Percentiles rank a stretch among this genome's conserved stretches.
These are phyloP conservation scores for Heliopora coerulea DNA, from an alignment of 92 coral and sea anemone genomes.

Conservation along the genomic window DNA sequence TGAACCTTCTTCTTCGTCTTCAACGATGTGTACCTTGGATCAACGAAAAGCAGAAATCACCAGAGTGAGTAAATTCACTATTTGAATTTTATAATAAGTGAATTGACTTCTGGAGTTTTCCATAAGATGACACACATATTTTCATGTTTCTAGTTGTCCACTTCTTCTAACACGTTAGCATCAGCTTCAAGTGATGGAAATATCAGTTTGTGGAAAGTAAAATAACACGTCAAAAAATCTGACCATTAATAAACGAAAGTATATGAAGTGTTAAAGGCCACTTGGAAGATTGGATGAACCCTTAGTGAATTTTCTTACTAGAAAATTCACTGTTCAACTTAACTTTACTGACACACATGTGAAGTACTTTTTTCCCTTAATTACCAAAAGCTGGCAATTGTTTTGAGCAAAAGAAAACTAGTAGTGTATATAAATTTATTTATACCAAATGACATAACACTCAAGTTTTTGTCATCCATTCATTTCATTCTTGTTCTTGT, in stretches of 20 bases:
- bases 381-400: no score
- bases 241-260: not conserved
- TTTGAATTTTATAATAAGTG: not conserved
- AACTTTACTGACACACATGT: no score
- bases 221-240: not conserved
- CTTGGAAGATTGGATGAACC: no score
- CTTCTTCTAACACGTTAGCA: not conserved
- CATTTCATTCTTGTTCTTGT: no score
- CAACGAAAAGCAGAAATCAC: conserved; percentile 10
- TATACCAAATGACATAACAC: no score
- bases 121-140: not conserved
- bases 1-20: not conserved
- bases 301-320: no score
- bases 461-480: no score
- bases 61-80: not conserved
- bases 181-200: conserved; percentile 13
- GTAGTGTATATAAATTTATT: no score
- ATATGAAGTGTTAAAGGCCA: not conserved
- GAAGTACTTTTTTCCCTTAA: no score
- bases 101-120: not conserved
- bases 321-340: no score
- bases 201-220: conserved; percentile 3
- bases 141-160: not conserved
- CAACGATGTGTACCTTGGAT: not conserved
- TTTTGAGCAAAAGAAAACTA: no score